These are phyloP conservation scores for Galagoides demidoff DNA, from an alignment of 2,797 vertebrate species.

Conservation along the genomic window DNA sequence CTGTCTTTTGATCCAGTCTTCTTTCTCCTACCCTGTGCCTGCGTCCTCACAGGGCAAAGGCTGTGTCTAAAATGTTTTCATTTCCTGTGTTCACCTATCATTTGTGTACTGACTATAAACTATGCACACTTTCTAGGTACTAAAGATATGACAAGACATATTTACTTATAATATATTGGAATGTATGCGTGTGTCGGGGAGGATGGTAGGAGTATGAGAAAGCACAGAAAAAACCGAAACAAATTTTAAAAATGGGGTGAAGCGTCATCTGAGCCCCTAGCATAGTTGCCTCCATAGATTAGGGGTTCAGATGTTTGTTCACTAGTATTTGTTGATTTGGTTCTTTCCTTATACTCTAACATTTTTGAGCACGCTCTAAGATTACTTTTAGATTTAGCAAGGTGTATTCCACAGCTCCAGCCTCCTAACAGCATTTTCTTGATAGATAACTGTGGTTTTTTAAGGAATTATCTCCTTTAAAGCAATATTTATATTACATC, in stretches of 20 bases:
- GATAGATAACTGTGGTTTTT: slow-evolving; percentile 21
- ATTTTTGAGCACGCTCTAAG: background rate
- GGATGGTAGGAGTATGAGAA: background rate
- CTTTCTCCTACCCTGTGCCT: background rate
- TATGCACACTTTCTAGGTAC: background rate
- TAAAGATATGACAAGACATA: background rate
- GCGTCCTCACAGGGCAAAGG: background rate
- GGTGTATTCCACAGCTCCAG: background rate
- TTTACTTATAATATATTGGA: background rate
- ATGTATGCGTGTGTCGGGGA: background rate
- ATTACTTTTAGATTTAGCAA: slow-evolving; percentile 16
- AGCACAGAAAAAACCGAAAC: background rate
- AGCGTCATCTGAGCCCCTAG: background rate
- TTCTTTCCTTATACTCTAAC: background rate
- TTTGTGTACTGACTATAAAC: background rate
- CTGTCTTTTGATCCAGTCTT: background rate
- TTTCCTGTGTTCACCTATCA: background rate
- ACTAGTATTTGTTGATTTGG: slow-evolving; percentile 28
- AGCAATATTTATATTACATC: slow-evolving; percentile 50
- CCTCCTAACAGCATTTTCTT: slow-evolving; percentile 7
- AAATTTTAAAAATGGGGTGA: background rate
- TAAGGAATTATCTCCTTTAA: slow-evolving; percentile 42
- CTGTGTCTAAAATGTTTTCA: background rate
- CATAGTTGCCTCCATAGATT: background rate
- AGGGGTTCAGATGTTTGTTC: slow-evolving; percentile 29